Evolutionary conservation across 1,140 invertebrate species (phyloP).

Genomic region (Rhyacophila brunnea): DNA sequence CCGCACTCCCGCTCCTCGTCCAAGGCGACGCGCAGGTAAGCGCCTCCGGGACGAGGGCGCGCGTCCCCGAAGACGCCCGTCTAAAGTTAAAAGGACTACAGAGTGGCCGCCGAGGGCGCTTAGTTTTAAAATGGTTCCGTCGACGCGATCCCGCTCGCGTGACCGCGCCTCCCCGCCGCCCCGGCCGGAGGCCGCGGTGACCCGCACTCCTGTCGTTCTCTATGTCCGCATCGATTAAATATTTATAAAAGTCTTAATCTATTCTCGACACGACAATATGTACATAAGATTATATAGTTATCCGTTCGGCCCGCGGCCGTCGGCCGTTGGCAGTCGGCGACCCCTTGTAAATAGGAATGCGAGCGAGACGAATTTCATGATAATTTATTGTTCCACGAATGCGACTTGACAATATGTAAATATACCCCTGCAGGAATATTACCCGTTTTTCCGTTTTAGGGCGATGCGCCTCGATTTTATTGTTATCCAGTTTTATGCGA

Average conservation of each 20-base stretch:
- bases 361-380: slow-evolving; percentile 30
- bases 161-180: slow-evolving; percentile 3
- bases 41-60: slow-evolving; percentile 22
- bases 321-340: not conserved
- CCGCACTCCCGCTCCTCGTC: slow-evolving; percentile 54
- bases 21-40: slow-evolving; percentile 54
- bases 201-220: slow-evolving; percentile 29
- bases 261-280: slow-evolving; percentile 57
- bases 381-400: slow-evolving; percentile 53
- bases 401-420: slow-evolving; percentile 53
- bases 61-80: not conserved
- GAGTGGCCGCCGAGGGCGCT: slow-evolving; percentile 24
- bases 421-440: slow-evolving; percentile 45
- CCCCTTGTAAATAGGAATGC: slow-evolving; percentile 27
- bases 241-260: slow-evolving; percentile 47
- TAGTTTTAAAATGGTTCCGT: slow-evolving; percentile 22
- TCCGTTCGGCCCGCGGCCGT: slow-evolving; percentile 2
- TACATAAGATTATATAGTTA: slow-evolving; percentile 52
- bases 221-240: slow-evolving; percentile 29
- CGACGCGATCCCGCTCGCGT: slow-evolving; percentile 7
- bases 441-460: slow-evolving; percentile 11
- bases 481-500: too few species aligned
- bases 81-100: not conserved
- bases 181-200: slow-evolving; percentile 29
- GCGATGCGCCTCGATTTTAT: too few species aligned